Base-by-base conservation (phyloP, 2,113 vertebrate species). In the Odobenus rosmarus region DNA sequence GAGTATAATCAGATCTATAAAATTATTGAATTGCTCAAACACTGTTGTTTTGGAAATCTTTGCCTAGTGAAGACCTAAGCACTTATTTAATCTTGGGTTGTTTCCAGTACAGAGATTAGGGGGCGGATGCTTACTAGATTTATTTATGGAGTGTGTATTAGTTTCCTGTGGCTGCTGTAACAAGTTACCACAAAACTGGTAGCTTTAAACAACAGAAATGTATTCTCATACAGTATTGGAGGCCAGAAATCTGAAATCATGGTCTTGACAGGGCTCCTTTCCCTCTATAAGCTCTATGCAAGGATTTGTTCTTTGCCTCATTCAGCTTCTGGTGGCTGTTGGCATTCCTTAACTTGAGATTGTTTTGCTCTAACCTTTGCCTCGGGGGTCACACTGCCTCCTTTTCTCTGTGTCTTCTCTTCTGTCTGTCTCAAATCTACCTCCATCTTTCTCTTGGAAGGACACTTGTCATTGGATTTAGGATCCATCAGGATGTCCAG, bases 201-300 rank as follows among this genome's bases (percentile, higher is more conserved):
- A 51, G 18, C 18, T 96, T 88, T 80, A 84, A 80, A 80, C 15
- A 55, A 46, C 57, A 90, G 21, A 88, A 57, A 87, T 59, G 14
- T 57, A 49, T 84, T 86, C 42, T 93, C 62, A 67, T 67, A 67
- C 6, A 33, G 31, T 67, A 31, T 16, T 67, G 14, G 62, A 67
- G 62, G 62, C 23, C n/a, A 62, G 81, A 76, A 93, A 51, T 88
- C 51, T 62, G 55, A 95, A 84, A 62, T 93, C 19, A 71, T 85
- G 28, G 46, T 36, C 7, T 64, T 51, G 53, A 76, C 33, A 86
- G 55, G 14, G 3, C 18, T 36, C 2, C 2, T 33, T 2, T 59
- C 16, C 1, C 46, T 13, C 4, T 13, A 23, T 36, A 31, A 36
- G 8, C 11, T 36, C 55, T 4, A 1, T 1, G 9, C 9, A n/a